phyloP scores from a whole-genome alignment of 1,140 invertebrate genomes.

The Diabrotica virgifera region DNA sequence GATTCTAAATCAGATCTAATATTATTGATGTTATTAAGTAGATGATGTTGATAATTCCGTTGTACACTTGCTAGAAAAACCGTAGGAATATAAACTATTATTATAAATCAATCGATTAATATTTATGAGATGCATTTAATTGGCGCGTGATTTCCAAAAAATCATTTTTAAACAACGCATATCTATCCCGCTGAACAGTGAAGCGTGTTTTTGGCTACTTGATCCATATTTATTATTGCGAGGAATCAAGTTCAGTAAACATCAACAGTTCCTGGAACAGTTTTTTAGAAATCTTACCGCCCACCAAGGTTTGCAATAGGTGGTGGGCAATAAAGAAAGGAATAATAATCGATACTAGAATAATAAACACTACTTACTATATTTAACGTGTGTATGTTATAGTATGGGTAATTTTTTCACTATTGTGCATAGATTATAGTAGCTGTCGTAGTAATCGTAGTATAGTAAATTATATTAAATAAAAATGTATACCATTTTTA shows the following conservation, averaged over 20 bases:
- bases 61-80: too few species aligned
- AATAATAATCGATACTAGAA: conserved; percentile 3
- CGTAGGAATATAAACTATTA: too few species aligned
- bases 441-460: too few species aligned
- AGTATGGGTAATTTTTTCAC: background rate
- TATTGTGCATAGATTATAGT: too few species aligned
- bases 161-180: background rate
- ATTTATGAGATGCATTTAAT: too few species aligned
- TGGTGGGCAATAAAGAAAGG: background rate
- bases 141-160: background rate
- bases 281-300: background rate
- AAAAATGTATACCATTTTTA: too few species aligned
- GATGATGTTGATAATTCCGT: too few species aligned
- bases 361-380: background rate
- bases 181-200: background rate
- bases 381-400: background rate
- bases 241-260: background rate
- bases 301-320: background rate
- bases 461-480: too few species aligned
- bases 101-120: too few species aligned
- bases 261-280: background rate
- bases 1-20: too few species aligned
- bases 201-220: background rate
- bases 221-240: conserved; percentile 2
- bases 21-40: too few species aligned